A percentile compares a stretch with the other conserved stretches of the same genome.
Conservation (phyloP, 2,797 vertebrate species). For the Peromyscus melanophrys region DNA sequence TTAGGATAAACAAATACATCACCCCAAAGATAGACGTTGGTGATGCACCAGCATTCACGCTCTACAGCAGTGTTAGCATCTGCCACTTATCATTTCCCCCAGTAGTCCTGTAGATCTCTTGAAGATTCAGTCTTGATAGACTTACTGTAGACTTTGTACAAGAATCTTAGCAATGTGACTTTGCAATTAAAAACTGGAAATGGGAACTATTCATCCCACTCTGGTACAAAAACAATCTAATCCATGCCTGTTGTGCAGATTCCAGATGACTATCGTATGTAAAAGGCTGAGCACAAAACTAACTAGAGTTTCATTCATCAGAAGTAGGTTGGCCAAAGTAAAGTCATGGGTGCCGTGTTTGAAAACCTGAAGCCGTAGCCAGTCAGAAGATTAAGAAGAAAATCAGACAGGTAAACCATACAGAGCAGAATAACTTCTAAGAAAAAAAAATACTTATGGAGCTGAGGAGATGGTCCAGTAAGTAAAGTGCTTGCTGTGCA, state of each 20-base stretch:
- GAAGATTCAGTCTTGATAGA: background rate
- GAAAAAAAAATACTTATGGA: background rate
- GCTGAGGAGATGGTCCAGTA: background rate
- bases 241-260: background rate
- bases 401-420: background rate
- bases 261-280: background rate
- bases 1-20: constrained; percentile 49
- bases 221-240: background rate
- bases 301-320: constrained; percentile 44
- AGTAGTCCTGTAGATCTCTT: background rate
- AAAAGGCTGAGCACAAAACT: constrained; percentile 26
- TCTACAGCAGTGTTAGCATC: background rate
- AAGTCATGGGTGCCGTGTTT: background rate
- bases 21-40: background rate
- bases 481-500: background rate
- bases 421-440: constrained; percentile 8
- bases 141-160: constrained; percentile 3
- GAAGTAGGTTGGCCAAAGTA: constrained; percentile 21
- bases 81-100: background rate
- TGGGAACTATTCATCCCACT: constrained; percentile 6
- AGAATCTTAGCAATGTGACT: constrained; percentile 15
- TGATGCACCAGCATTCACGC: background rate
- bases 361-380: constrained; percentile 10
- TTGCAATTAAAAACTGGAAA: constrained; percentile 34
- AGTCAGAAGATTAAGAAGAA: constrained; percentile 41